Base-by-base conservation (phyloP, 37 sponge, comb jelly and placozoan species). In the Geodia barretti region DNA sequence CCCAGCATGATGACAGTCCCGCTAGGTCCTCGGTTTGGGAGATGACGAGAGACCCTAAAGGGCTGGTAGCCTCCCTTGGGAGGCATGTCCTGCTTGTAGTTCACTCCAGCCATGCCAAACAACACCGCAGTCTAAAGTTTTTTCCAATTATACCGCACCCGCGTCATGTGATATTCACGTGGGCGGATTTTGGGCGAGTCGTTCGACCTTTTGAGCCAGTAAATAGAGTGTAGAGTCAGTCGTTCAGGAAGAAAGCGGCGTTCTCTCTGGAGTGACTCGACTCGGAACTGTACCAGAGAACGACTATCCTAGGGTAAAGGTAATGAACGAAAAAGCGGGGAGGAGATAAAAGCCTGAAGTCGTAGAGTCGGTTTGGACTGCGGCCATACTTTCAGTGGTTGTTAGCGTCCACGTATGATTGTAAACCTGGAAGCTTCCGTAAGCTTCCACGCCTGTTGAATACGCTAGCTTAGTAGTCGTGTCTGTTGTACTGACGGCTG, bases 51-150 rank as follows among this genome's bases (percentile, higher is more conserved):
- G 58, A 64, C 90, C 9, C 66, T 77, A 4, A 97, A 89, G 36
- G 78, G 85, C 20, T 80, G 83, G 39, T 92, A 97, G 73, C 98
- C 98, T 0, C 93, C 96, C 72, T 89, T 87, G 0, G 98, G 98
- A 25, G 96, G 80, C 81, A 87, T 66, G 60, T 97, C 98, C 71
- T 97, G 98, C 72, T 72, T 84, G 64, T 79, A 78, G 2, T 62
- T 60, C 33, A 61, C 29, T 60, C 66, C 80, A 36, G 89, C 83
- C 89, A 88, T 88, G 23, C 75, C 41, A n/a, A n/a, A n/a, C n/a
- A n/a, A n/a, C n/a, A n/a, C n/a, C n/a, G n/a, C n/a, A n/a, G n/a
- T 54, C 17, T 30, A 21, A 4, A 28, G 34, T 31, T 40, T 11
- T 41, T 39, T 39, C 42, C 24, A 39, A 62, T 37, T 1, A 47